Base-by-base conservation (phyloP, 2,888 invertebrate genomes). In the Eupsilia transversa region DNA sequence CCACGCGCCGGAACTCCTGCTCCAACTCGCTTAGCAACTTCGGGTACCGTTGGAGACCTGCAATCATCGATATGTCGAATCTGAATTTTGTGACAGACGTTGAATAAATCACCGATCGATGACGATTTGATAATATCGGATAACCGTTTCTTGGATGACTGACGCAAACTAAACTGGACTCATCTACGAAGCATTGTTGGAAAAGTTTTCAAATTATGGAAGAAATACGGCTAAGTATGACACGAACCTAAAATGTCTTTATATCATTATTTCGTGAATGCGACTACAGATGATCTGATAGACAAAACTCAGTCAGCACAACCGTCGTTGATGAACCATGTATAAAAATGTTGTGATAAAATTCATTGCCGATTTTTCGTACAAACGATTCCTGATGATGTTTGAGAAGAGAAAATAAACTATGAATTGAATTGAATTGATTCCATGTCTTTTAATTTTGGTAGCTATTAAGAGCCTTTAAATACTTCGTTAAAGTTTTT, bases 21-120 rank as follows among this genome's bases (percentile, higher is more conserved):
- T 97, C 96, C 79, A 97, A 91, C 82, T 97, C 97, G 57, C 91
- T 92, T 61, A 97, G 89, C 43, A 97, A 90, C 85, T 97, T 96
- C 0, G 97, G 97, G 86, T 97, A 96, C 54, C 97, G 96, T 74
- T 97, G 97, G 1, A 97, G 92, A 83, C 97, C 97, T 97, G 89
- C 6, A 88, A 76, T 35, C 30, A 66, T 49, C 27, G 3, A 77
- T n/a, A 57, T 70, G 17, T 46, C 23, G 23, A 35, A 66, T 56
- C 33, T 43, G 30, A 56, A 5, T 41, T 30, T 59, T 68, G 46
- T 33, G n/a, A 17, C 30, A 46, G 68, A 54, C n/a, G 33, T 30
- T 41, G 17, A 35, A 23, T 61, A 27, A 27, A 35, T 30, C 9
- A 27, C 10, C 23, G 6, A 57, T 30, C 9, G 33, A n/a, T 17